These are phyloP conservation scores for Salpingus planirostris DNA, from an alignment of 2,888 invertebrate genomes.

Conservation along the genomic window DNA sequence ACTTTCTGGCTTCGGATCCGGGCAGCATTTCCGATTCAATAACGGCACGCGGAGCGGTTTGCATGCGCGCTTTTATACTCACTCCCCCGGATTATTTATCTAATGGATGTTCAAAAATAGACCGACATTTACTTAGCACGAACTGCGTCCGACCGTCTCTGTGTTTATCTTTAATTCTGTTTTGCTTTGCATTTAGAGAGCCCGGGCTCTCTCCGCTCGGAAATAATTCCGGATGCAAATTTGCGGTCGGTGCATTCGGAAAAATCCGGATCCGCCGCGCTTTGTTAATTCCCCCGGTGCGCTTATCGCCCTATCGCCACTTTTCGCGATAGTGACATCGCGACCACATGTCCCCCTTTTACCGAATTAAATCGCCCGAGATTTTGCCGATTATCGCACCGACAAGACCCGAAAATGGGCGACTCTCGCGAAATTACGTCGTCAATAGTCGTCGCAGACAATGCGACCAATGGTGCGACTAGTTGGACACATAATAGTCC, in stretches of 20 bases:
- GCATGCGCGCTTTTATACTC: too few relatives aligned
- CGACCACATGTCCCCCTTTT: slow-evolving; percentile 11
- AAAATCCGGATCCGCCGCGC: too few relatives aligned
- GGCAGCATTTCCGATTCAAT: too few relatives aligned
- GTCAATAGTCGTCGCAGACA: neutral
- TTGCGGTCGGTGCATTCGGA: too few relatives aligned
- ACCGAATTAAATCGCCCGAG: slow-evolving; percentile 10
- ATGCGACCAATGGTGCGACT: too few relatives aligned
- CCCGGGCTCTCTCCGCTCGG: slow-evolving; percentile 3
- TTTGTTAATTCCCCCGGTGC: too few relatives aligned
- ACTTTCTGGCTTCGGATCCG: too few relatives aligned
- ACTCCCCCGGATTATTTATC: slow-evolving; percentile 2
- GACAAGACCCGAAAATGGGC: slow-evolving; percentile 6
- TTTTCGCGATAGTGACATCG: slow-evolving; percentile 7
- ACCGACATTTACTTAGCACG: slow-evolving; percentile 1
- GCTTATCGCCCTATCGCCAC: too few relatives aligned
- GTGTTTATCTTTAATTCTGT: slow-evolving; percentile 11
- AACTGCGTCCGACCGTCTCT: slow-evolving; percentile 3
- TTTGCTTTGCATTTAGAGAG: slow-evolving; percentile 7
- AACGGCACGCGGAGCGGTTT: too few relatives aligned
- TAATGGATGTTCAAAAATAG: slow-evolving; percentile 4
- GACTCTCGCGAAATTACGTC: slow-evolving; percentile 2
- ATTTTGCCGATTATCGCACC: slow-evolving; percentile 7
- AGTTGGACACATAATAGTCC: too few relatives aligned
- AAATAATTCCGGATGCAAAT: slow-evolving; percentile 6